Evolutionary conservation across 2,888 invertebrate species (phyloP).

Genomic region (Muscina levida): DNA sequence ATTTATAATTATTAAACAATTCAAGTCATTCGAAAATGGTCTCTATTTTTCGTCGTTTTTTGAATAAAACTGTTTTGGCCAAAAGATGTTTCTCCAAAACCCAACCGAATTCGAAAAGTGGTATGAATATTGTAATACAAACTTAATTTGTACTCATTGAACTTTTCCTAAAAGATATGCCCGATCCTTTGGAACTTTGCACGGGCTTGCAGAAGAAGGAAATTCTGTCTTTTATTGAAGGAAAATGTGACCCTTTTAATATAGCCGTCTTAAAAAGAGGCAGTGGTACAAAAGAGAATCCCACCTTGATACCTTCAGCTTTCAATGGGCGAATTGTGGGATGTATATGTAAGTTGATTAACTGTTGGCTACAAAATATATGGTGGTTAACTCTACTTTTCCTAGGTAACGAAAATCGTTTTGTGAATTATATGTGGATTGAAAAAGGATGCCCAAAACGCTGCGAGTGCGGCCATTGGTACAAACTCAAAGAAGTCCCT

Average conservation of each 20-base stretch:
- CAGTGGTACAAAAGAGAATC: constrained; percentile 89
- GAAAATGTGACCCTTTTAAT: constrained; percentile 91
- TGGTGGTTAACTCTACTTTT: constrained; percentile 64
- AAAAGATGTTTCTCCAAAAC: constrained; percentile 35
- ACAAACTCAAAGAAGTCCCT: constrained; percentile 89
- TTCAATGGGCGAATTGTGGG: constrained; percentile 94
- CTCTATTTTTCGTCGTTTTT: constrained; percentile 3
- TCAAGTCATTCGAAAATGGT: constrained; percentile 34
- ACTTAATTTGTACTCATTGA: not conserved
- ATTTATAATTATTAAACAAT: constrained; percentile 11
- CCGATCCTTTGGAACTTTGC: constrained; percentile 93
- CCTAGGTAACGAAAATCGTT: constrained; percentile 90
- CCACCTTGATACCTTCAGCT: constrained; percentile 93
- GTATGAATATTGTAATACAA: not conserved
- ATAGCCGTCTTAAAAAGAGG: constrained; percentile 87
- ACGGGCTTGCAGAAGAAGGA: constrained; percentile 96
- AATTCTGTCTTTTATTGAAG: constrained; percentile 89
- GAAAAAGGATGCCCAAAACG: constrained; percentile 93
- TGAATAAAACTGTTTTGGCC: not conserved
- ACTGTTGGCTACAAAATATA: not conserved
- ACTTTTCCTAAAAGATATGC: constrained; percentile 82
- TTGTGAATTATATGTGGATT: constrained; percentile 96
- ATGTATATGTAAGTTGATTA: constrained; percentile 87
- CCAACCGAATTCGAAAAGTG: constrained; percentile 14
- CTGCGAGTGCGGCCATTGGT: constrained; percentile 98